phyloP scores from a whole-genome alignment of 1,140 invertebrate genomes.

The Microvelia longipes region DNA sequence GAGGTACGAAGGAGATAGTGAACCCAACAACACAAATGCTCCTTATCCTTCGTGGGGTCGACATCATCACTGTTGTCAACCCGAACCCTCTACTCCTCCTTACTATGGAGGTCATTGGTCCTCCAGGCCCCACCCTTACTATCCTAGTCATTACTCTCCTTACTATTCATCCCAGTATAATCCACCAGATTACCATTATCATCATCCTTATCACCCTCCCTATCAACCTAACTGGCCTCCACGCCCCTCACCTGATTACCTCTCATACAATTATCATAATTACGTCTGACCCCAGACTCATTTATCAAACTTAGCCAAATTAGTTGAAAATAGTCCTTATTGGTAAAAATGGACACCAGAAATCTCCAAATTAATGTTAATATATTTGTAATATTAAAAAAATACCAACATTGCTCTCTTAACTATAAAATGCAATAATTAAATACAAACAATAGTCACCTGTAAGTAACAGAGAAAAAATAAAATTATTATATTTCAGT shows the following conservation, averaged over 20 bases:
- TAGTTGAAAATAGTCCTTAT: slow-evolving; percentile 19
- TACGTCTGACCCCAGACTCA: slow-evolving; percentile 21
- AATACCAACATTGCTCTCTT: too few species aligned
- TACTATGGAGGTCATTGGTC: slow-evolving; percentile 13
- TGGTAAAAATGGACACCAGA: slow-evolving; percentile 12
- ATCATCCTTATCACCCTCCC: slow-evolving; percentile 5
- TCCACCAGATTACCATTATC: slow-evolving; percentile 9
- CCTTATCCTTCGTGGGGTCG: slow-evolving; percentile 4
- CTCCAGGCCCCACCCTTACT: slow-evolving; percentile 17
- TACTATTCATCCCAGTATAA: slow-evolving; percentile 11
- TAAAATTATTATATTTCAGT: too few species aligned
- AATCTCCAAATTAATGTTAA: too few species aligned
- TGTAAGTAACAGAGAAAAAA: too few species aligned
- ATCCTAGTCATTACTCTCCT: slow-evolving; percentile 14
- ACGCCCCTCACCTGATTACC: slow-evolving; percentile 8
- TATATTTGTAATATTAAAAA: too few species aligned
- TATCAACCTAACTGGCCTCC: slow-evolving; percentile 6
- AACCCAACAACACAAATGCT: slow-evolving; percentile 6
- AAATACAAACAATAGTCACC: too few species aligned
- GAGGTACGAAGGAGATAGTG: slow-evolving; percentile 1
- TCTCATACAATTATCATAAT: slow-evolving; percentile 10
- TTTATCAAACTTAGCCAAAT: slow-evolving; percentile 16
- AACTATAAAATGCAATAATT: too few species aligned
- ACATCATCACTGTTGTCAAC: slow-evolving; percentile 8
- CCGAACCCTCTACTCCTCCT: slow-evolving; percentile 6